A percentile compares a stretch with the other conserved stretches of the same genome.
Conservation (phyloP, 2,888 invertebrate species). For the Oscheius sp. region DNA sequence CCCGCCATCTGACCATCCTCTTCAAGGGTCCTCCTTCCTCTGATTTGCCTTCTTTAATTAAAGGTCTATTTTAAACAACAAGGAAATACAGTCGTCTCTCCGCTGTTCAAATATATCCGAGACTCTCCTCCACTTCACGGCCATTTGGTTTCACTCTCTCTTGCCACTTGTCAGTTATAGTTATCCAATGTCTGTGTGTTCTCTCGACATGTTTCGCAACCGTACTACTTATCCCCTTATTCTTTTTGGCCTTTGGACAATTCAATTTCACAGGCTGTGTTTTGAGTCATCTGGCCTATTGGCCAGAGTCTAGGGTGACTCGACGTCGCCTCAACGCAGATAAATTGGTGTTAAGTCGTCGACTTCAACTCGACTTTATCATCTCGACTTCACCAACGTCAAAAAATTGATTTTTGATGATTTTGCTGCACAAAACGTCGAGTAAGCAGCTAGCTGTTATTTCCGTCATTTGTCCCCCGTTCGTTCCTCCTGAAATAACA, state of each 20-base stretch:
- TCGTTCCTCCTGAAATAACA: not conserved
- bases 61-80: not conserved
- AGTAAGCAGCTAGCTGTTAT: no score
- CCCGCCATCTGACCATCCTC: constrained; percentile 31
- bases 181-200: no score
- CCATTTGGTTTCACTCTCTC: constrained; percentile 17
- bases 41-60: constrained; percentile 25
- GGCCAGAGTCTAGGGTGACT: no score
- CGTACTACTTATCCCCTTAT: not conserved
- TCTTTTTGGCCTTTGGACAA: not conserved
- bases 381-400: no score
- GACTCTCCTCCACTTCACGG: constrained; percentile 24
- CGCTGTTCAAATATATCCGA: constrained; percentile 21
- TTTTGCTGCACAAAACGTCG: no score
- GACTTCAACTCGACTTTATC: no score
- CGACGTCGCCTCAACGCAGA: no score
- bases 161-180: not conserved
- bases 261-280: no score
- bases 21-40: constrained; percentile 13
- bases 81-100: constrained; percentile 13
- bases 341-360: no score
- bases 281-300: no score
- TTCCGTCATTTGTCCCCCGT: not conserved
- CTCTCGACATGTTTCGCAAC: not conserved
- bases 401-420: no score